Evolutionary conservation across 2,888 invertebrate species (phyloP), one percentile per base, ranked within the genome.

Genomic region (Morpho achilles): DNA sequence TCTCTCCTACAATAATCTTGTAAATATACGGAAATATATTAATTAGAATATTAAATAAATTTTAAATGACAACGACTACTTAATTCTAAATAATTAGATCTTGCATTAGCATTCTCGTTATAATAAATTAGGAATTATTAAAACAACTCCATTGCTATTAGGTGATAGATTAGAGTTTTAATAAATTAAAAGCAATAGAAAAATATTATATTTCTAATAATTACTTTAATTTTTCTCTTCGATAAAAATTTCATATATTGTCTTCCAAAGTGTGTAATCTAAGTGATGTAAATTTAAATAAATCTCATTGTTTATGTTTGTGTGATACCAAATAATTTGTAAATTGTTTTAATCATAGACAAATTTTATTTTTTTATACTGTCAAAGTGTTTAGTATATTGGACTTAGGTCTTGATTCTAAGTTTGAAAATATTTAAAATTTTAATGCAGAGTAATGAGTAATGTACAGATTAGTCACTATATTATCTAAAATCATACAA

Each of bases 221-320:
- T 69, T 70, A 70, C 72, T 72, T 73, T 68, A 64, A 69, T 67
- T 69, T 65, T 66, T 67, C 66, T 66, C 69, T 63, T 68, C 72
- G 74, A 58, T 57, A 53, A 72, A 32, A 73, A 70, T 73, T 79
- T 82, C 76, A 83, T 82, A 66, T 64, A 82, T 83, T 82, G 89
- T 89, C 89, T 89, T 89, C 89, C 89, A 89, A 80, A 72, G 82
- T 80, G 80, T 77, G 84, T 85, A 84, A 81, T 79, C 58, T 59
- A 55, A 53, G 43, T 45, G 58, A 58, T 58, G 54, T 60, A 56
- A 65, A 50, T 47, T 64, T 16, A 16, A 58, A 52, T 54, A 50
- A 53, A 59, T 61, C 57, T 62, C 60, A 58, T 55, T 53, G 41
- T 49, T 59, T 58, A 32, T 32, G 32, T 32, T 32, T 32, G 32